Percentiles rank a stretch among this genome's conserved stretches.
Conservation (phyloP, 1,140 invertebrate species). For the Eumeta japonica region DNA sequence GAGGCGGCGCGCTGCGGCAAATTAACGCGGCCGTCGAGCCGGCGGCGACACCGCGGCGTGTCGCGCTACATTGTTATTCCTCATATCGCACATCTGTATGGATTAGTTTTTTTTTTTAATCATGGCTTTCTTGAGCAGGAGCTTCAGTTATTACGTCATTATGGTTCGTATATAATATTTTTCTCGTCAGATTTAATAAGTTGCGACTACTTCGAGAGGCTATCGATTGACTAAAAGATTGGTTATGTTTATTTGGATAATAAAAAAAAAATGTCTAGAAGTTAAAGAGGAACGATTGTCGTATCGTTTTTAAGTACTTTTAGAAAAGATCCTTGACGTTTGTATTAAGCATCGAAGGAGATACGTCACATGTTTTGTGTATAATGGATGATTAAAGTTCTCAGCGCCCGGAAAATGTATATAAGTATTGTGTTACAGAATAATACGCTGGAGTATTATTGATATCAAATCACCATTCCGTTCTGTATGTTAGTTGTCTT, state of each 20-base stretch:
- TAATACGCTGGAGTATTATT: not conserved
- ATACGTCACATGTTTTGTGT: no score
- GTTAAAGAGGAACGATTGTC: no score
- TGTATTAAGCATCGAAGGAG: no score
- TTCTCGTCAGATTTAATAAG: no score
- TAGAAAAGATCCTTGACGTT: no score
- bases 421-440: not conserved
- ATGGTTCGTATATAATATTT: not conserved
- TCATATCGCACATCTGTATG: not conserved
- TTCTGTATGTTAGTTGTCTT: not conserved
- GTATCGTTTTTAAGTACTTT: no score
- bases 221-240: no score
- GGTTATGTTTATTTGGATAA: not conserved
- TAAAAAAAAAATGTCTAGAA: no score
- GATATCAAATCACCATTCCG: not conserved
- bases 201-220: conserved; percentile 1
- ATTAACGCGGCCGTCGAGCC: not conserved
- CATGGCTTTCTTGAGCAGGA: not conserved
- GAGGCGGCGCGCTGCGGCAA: not conserved
- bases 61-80: not conserved
- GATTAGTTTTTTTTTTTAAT: not conserved
- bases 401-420: not conserved
- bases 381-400: not conserved
- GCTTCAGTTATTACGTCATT: not conserved
- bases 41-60: not conserved